Base-by-base conservation (phyloP, 2,113 vertebrate genomes). In the Psittacula cyanocephala region DNA sequence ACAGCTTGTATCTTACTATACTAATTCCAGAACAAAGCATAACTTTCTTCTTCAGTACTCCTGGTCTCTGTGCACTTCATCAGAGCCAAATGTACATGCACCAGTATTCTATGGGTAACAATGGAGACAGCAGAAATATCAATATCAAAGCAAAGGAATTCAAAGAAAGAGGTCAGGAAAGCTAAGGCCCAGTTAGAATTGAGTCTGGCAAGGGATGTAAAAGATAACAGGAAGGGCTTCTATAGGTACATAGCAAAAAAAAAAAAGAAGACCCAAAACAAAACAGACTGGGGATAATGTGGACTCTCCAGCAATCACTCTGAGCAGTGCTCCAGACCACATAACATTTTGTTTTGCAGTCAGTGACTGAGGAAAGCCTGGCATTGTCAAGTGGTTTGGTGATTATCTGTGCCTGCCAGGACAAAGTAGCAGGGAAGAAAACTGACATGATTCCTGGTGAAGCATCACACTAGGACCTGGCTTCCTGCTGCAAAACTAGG, bases 401-500 rank as follows among this genome's bases (percentile, higher is more conserved):
- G 43, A 9, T 50, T 46, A 65, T 59, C 39, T 69, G 49, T 39
- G 41, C 14, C 67, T 50, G 37, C 19, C 33, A 52, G 63, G 46
- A 33, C 37, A 72, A 85, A 11, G 19, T n/a, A 64, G 25, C 0
- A 0, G 23, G 43, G 14, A 13, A 86, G 47, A 92, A 90, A 88
- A 33, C 10, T 11, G 44, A 15, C 10, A 20, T 77, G 79, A 72
- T 74, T 91, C 15, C 81, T 67, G 43, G 37, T 3, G 3, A 31
- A 83, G 43, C 29, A n/a, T 43, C 65, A 25, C 1, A 4, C 84
- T 25, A 78, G 78, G 55, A 65, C n/a, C 47, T 64, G 82, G 31
- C 33, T 89, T 89, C 67, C 79, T 69, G 46, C 33, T 67, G 74
- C 33, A 84, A 84, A 91, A 88, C 27, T 46, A 89, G 90, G 92